Evolutionary conservation across 2,113 vertebrate genomes (phyloP).

Genomic region (Gracilinanus agilis): DNA sequence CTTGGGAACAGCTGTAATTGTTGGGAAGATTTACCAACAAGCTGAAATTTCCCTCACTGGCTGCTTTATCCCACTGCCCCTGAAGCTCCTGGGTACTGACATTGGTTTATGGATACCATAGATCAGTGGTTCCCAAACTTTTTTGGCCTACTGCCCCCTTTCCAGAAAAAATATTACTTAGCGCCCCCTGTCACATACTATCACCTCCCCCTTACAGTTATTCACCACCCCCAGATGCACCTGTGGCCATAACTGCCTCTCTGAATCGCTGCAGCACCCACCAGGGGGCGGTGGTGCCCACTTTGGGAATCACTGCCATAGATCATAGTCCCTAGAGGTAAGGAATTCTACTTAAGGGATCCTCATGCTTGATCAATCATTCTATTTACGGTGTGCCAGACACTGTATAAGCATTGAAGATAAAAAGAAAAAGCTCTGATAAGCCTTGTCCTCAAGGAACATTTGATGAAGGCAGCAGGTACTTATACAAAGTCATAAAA

Average conservation of each 20-base stretch:
- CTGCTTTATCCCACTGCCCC: not conserved
- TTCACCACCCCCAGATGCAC: too few relatives aligned
- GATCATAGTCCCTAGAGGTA: not conserved
- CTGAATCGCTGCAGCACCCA: too few relatives aligned
- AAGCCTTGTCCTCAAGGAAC: not conserved
- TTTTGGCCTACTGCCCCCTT: too few relatives aligned
- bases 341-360: not conserved
- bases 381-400: not conserved
- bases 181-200: too few relatives aligned
- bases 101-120: not conserved
- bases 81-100: not conserved
- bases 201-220: too few relatives aligned
- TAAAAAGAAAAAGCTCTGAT: not conserved
- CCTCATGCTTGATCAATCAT: not conserved
- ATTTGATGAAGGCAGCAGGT: not conserved
- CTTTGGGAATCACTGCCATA: too few relatives aligned
- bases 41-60: not conserved
- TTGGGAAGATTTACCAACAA: not conserved
- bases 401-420: not conserved
- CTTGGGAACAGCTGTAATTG: not conserved
- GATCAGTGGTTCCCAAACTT: too few relatives aligned
- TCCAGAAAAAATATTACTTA: too few relatives aligned
- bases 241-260: too few relatives aligned
- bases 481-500: not conserved
- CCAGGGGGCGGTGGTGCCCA: too few relatives aligned